These are phyloP conservation scores for Netelia inedita DNA, from an alignment of 2,888 invertebrate species.

Conservation along the genomic window DNA sequence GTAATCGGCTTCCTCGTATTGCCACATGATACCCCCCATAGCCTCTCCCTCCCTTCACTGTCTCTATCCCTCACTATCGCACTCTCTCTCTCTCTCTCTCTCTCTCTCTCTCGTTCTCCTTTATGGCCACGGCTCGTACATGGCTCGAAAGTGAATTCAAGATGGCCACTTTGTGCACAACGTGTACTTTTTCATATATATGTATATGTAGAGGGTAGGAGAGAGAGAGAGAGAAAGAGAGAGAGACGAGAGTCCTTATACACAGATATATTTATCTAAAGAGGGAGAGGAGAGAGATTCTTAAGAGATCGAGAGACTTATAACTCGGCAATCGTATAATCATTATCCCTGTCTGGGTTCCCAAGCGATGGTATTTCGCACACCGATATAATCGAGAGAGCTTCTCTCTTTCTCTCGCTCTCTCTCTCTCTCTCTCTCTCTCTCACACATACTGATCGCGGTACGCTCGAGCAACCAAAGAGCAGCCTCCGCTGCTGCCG, in stretches of 20 bases:
- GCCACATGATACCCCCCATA: slow-evolving; percentile 72
- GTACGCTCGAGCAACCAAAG: slow-evolving; percentile 55
- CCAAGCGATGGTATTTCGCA: slow-evolving; percentile 23
- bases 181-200: neutral
- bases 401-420: neutral
- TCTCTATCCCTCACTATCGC: slow-evolving; percentile 26
- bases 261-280: neutral
- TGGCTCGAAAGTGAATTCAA: slow-evolving; percentile 81
- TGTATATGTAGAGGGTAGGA: too few species aligned
- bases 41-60: slow-evolving; percentile 26
- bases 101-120: slow-evolving; percentile 41
- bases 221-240: neutral
- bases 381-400: slow-evolving; percentile 38
- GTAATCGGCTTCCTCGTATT: slow-evolving; percentile 83
- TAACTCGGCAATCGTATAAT: slow-evolving; percentile 53
- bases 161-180: slow-evolving; percentile 76
- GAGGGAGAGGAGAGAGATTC: neutral
- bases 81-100: slow-evolving; percentile 25
- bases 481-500: slow-evolving; percentile 52
- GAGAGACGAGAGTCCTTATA: too few species aligned
- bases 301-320: slow-evolving; percentile 35
- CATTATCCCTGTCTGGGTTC: slow-evolving; percentile 35
- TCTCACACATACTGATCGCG: neutral
- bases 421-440: too few species aligned
- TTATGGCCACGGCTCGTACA: slow-evolving; percentile 43